Conservation (phyloP, 2,113 vertebrate species). For the Albula goreensis region DNA sequence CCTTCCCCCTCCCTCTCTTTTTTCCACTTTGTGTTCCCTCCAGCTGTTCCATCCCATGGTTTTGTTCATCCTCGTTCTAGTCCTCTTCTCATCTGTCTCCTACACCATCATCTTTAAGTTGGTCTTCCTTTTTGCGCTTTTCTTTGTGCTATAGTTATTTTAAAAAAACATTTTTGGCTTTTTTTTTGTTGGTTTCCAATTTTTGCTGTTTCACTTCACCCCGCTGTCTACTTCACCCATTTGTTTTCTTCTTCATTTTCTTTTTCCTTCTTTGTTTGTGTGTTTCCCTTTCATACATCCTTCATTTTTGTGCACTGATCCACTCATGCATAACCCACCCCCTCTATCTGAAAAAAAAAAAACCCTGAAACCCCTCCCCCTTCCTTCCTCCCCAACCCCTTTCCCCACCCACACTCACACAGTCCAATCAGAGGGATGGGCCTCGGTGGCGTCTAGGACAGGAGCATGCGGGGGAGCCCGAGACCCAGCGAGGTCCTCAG, state of each 20-base stretch:
- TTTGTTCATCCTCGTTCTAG: constrained; percentile 86
- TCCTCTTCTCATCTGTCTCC: constrained; percentile 86
- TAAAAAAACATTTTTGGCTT: constrained; percentile 39
- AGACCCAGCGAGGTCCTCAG: constrained; percentile 72
- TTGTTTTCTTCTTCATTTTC: constrained; percentile 69
- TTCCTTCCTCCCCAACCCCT: constrained; percentile 44
- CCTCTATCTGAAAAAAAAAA: not conserved
- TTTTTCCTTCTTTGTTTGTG: constrained; percentile 69
- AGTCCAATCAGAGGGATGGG: constrained; percentile 97
- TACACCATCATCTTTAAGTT: constrained; percentile 87
- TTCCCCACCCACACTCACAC: constrained; percentile 67
- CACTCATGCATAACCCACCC: constrained; percentile 59
- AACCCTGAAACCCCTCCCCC: constrained; percentile 39
- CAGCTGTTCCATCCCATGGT: constrained; percentile 89
- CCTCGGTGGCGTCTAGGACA: constrained; percentile 87
- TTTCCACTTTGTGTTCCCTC: constrained; percentile 77
- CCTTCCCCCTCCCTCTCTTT: constrained; percentile 53
- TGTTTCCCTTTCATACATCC: constrained; percentile 60
- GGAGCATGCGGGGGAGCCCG: constrained; percentile 81
- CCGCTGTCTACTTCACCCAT: constrained; percentile 55
- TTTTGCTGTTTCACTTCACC: constrained; percentile 63
- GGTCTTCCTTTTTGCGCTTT: constrained; percentile 86
- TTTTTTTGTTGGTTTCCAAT: constrained; percentile 62
- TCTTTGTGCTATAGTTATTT: constrained; percentile 83
- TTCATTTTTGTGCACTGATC: constrained; percentile 76